Percentiles rank a stretch among this genome's conserved stretches.
Evolutionary conservation across 2,888 invertebrate species (phyloP).

Genomic region (Coenonympha arcania): DNA sequence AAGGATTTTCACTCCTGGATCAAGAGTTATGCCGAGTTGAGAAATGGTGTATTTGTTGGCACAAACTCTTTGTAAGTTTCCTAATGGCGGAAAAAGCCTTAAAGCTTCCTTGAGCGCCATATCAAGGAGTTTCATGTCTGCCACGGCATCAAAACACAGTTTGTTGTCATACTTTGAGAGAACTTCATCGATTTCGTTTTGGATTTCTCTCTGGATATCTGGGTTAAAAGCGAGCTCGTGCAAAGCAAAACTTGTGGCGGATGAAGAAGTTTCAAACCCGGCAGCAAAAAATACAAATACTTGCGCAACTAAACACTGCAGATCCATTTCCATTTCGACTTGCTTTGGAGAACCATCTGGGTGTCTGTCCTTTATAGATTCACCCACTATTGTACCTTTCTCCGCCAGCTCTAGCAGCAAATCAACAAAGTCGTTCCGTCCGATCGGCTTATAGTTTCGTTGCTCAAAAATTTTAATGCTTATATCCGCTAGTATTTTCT

Average conservation of each 20-base stretch:
- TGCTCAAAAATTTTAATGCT: slow-evolving; percentile 40
- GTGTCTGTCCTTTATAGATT: slow-evolving; percentile 43
- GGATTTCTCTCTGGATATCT: slow-evolving; percentile 48
- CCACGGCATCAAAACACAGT: slow-evolving; percentile 48
- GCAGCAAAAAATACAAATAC: slow-evolving; percentile 56
- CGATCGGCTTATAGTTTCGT: slow-evolving; percentile 44
- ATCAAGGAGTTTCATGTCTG: slow-evolving; percentile 43
- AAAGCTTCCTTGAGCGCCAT: slow-evolving; percentile 49
- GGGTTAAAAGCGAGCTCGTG: slow-evolving; percentile 56
- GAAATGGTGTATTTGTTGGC: slow-evolving; percentile 36
- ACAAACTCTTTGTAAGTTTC: slow-evolving; percentile 44
- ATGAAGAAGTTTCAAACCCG: slow-evolving; percentile 66
- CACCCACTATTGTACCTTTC: slow-evolving; percentile 45
- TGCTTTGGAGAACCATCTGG: slow-evolving; percentile 40
- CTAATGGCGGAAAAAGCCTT: slow-evolving; percentile 47
- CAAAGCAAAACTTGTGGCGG: slow-evolving; percentile 50
- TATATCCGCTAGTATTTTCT: slow-evolving; percentile 33
- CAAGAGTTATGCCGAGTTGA: slow-evolving; percentile 41
- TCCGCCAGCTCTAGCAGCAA: slow-evolving; percentile 37
- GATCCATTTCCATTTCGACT: slow-evolving; percentile 43
- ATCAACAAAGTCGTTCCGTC: slow-evolving; percentile 42
- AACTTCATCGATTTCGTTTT: slow-evolving; percentile 50
- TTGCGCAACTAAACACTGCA: slow-evolving; percentile 43
- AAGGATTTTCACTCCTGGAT: slow-evolving; percentile 48
- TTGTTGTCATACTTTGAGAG: slow-evolving; percentile 44